phyloP scores from a whole-genome alignment of 2,888 invertebrate species.

The Cistogaster globosa region DNA sequence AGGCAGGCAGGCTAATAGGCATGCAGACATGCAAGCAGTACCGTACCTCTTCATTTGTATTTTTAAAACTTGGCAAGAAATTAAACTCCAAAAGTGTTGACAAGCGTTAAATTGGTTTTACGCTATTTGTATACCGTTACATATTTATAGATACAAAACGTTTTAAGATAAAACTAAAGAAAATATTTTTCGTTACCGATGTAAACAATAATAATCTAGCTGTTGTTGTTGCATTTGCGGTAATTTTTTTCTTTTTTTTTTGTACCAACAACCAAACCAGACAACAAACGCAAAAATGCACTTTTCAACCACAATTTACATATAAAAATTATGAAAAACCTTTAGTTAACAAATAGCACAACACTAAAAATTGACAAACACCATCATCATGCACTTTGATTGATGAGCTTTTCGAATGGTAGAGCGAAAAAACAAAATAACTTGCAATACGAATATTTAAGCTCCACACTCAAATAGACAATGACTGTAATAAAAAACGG shows the following conservation, averaged over 20 bases:
- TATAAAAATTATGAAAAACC: conserved; percentile 33
- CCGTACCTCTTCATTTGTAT: neutral
- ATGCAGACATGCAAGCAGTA: neutral
- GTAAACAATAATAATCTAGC: conserved; percentile 56
- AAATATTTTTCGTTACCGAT: conserved; percentile 38
- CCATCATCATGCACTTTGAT: conserved; percentile 68
- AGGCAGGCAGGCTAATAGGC: neutral
- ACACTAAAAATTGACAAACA: conserved; percentile 59
- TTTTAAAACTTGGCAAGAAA: conserved; percentile 16
- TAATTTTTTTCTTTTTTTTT: conserved; percentile 18
- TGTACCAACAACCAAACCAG: conserved; percentile 14
- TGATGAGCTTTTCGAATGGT: conserved; percentile 66
- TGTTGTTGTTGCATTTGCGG: conserved; percentile 10
- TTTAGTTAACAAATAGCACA: conserved; percentile 28
- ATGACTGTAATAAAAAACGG: conserved; percentile 48
- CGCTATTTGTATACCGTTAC: conserved; percentile 57
- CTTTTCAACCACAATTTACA: conserved; percentile 53
- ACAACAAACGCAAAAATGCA: neutral
- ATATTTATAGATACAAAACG: conserved; percentile 27
- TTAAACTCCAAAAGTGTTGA: conserved; percentile 65
- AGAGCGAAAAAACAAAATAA: conserved; percentile 36
- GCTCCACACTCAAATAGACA: conserved; percentile 35
- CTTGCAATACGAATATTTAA: conserved; percentile 20
- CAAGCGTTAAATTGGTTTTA: conserved; percentile 66
- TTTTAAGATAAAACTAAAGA: conserved; percentile 10